phyloP scores from a whole-genome alignment of 2,888 invertebrate species.

The Idaea straminata region DNA sequence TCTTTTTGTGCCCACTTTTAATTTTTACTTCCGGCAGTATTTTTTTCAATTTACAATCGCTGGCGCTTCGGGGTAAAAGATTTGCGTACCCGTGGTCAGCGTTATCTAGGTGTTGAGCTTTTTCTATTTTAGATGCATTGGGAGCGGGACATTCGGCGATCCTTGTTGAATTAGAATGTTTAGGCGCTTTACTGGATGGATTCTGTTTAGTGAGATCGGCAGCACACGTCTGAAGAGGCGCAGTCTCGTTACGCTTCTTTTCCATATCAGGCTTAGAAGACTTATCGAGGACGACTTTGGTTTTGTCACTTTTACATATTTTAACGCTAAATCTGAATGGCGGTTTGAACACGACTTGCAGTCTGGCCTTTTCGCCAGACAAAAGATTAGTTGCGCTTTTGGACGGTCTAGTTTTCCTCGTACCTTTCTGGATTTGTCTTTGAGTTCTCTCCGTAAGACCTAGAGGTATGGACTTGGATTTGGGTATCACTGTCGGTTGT shows the following conservation, averaged over 20 bases:
- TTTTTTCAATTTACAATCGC: slow-evolving; percentile 67
- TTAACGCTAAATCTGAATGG: slow-evolving; percentile 93
- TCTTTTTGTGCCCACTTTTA: slow-evolving; percentile 65
- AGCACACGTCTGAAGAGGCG: slow-evolving; percentile 40
- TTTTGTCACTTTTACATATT: slow-evolving; percentile 86
- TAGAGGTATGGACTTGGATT: slow-evolving; percentile 91
- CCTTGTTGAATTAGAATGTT: slow-evolving; percentile 55
- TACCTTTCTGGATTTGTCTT: slow-evolving; percentile 73
- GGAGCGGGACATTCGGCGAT: slow-evolving; percentile 35
- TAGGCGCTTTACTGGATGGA: slow-evolving; percentile 51
- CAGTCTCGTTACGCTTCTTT: slow-evolving; percentile 56
- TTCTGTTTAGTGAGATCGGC: slow-evolving; percentile 53
- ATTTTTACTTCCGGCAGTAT: slow-evolving; percentile 54
- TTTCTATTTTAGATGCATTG: slow-evolving; percentile 48
- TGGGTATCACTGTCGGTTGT: slow-evolving; percentile 82
- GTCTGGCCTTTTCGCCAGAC: slow-evolving; percentile 84
- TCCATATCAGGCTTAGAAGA: slow-evolving; percentile 74
- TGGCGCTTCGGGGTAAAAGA: slow-evolving; percentile 66
- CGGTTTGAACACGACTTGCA: slow-evolving; percentile 93
- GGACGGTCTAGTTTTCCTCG: slow-evolving; percentile 78
- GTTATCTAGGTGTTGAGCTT: slow-evolving; percentile 42
- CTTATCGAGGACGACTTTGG: slow-evolving; percentile 81
- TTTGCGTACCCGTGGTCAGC: slow-evolving; percentile 63
- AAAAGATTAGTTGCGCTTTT: slow-evolving; percentile 87
- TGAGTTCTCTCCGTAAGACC: slow-evolving; percentile 81